Evolutionary conservation across 2,797 vertebrate genomes (phyloP).

Genomic region (Pangasius krempfi): DNA sequence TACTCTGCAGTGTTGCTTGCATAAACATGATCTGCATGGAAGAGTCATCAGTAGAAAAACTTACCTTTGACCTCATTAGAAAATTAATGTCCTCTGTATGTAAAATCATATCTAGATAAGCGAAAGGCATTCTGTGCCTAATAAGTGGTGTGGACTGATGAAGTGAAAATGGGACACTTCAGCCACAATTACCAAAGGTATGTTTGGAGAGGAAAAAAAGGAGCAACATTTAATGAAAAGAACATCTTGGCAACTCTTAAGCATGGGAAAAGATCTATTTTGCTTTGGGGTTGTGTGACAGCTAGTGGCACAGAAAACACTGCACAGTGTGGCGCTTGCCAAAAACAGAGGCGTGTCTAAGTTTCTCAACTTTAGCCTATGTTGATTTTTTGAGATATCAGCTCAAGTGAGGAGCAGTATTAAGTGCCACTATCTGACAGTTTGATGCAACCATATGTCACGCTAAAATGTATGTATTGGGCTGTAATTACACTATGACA

Average conservation of each 20-base stretch:
- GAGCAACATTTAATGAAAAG: not conserved
- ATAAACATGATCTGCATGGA: not conserved
- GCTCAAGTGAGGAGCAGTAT: not conserved
- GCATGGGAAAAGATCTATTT: not conserved
- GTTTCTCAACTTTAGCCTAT: no score
- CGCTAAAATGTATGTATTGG: not conserved
- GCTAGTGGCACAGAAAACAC: not conserved
- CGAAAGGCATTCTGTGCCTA: not conserved
- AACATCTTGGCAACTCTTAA: not conserved
- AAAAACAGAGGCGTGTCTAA: no score
- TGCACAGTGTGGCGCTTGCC: not conserved
- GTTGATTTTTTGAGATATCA: not conserved
- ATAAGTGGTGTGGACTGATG: not conserved
- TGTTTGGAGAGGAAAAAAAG: not conserved
- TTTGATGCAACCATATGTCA: not conserved
- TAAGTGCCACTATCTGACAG: not conserved
- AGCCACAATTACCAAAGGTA: not conserved
- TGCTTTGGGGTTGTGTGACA: not conserved
- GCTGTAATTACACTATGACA: not conserved
- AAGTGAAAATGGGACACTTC: not conserved
- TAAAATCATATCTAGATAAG: not conserved
- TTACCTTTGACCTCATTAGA: not conserved
- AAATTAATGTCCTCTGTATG: not conserved
- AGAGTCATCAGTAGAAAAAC: not conserved
- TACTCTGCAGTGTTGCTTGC: not conserved